phyloP scores from a whole-genome alignment of 2,113 vertebrate genomes.

The Alethe diademata region DNA sequence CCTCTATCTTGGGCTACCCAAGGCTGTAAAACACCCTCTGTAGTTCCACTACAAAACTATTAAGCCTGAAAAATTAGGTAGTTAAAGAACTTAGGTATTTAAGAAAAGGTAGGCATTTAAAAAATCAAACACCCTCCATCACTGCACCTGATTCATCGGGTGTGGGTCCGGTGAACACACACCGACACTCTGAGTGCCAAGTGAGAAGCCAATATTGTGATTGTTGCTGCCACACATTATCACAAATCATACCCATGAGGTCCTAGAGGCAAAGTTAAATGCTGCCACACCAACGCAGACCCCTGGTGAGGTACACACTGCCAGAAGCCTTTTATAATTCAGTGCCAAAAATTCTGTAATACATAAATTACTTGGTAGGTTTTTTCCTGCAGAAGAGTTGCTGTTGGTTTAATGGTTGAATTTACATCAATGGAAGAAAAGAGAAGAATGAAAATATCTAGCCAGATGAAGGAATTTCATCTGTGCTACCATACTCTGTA shows the following conservation, averaged over 20 bases:
- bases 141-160: neutral
- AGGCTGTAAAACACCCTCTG: neutral
- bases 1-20: neutral
- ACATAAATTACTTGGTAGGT: neutral
- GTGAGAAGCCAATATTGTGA: neutral
- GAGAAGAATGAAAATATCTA: neutral
- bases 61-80: neutral
- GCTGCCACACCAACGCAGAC: neutral
- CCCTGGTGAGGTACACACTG: neutral
- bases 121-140: neutral
- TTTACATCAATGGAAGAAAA: neutral
- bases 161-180: neutral
- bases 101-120: neutral
- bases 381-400: neutral
- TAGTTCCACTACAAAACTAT: neutral
- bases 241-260: neutral
- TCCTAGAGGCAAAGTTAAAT: neutral
- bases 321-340: neutral
- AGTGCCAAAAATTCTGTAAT: neutral
- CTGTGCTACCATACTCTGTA: neutral
- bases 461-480: constrained; percentile 36
- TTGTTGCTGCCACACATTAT: neutral
- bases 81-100: neutral
- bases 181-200: neutral
- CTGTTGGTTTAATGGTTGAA: neutral